Base-by-base conservation (phyloP, 64 coral and sea anemone genomes). In the Pocillopora damicornis region DNA sequence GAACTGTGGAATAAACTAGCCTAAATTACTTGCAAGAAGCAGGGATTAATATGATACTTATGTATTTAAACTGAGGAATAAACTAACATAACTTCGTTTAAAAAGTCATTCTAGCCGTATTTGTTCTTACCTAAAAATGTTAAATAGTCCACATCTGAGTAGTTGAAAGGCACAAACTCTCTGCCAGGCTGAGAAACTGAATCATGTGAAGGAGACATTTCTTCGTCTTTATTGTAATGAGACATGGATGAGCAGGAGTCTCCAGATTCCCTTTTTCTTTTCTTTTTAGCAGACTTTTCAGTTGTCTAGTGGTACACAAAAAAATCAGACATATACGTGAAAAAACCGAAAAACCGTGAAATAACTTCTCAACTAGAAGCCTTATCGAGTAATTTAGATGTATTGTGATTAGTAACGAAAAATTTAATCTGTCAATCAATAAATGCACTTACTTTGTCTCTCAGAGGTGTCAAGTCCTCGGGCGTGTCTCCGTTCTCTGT, bases 131-230 rank as follows among this genome's bases (percentile, higher is more conserved):
- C 65, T 13, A 63, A 69, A n/a, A 85, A 85, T 9, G 64, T 85
- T 51, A 38, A 85, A 72, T 87, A 87, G 38, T 91, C 82, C 38
- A 74, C 73, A 79, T 63, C 61, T 14, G 75, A 86, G 67, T 91
- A 91, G 20, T 91, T 77, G 57, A 91, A 91, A n/a, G 90, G 90
- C 2, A 79, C 83, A 69, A 91, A 87, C 6, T 63, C 75, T 16
- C 30, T 76, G 87, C 16, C 15, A 16, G 23, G 58, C 58, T 88
- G 51, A 56, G 74, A 35, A 25, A 67, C 18, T 10, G 38, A 16
- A 38, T 88, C 87, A 76, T 76, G 67, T n/a, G 51, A 58, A 13
- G 89, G 60, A 10, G 42, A 51, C 0, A 78, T 45, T 35, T 87
- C 57, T 17, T 56, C 83, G 13, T 67, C 75, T 71, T 20, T n/a